A percentile compares a stretch with the other conserved stretches of the same genome.
Evolutionary conservation across 1,140 invertebrate genomes (phyloP).

Genomic region (Hycleus cichorii): DNA sequence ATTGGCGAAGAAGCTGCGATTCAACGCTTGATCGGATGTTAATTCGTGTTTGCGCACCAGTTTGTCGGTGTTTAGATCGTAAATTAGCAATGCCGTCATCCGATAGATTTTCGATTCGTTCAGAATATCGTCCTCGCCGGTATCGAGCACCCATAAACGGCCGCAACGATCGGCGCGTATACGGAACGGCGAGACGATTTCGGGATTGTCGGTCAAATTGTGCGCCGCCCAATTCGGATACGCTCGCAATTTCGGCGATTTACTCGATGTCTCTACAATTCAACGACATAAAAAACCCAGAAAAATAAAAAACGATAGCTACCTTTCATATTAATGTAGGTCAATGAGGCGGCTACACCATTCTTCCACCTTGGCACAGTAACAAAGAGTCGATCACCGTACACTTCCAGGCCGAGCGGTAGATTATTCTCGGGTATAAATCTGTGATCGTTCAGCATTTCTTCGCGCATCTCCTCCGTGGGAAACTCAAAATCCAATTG

Average conservation of each 20-base stretch:
- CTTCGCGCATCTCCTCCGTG: slow-evolving; percentile 45
- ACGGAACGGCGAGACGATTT: slow-evolving; percentile 67
- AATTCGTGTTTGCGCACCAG: slow-evolving; percentile 55
- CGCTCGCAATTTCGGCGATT: slow-evolving; percentile 59
- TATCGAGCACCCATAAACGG: slow-evolving; percentile 69
- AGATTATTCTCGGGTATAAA: slow-evolving; percentile 62
- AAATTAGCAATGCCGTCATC: slow-evolving; percentile 58
- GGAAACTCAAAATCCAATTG: slow-evolving; percentile 61
- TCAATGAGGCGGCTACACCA: slow-evolving; percentile 65
- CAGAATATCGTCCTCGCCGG: slow-evolving; percentile 46
- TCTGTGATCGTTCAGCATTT: slow-evolving; percentile 46
- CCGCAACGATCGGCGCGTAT: slow-evolving; percentile 64
- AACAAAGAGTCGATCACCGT: slow-evolving; percentile 55
- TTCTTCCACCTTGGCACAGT: slow-evolving; percentile 65
- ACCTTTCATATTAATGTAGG: slow-evolving; percentile 65
- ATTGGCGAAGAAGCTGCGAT: slow-evolving; percentile 64
- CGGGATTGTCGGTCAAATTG: slow-evolving; percentile 43
- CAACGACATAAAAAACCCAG: neutral
- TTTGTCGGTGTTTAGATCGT: slow-evolving; percentile 64
- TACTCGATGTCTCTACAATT: slow-evolving; percentile 51
- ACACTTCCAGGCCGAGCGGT: slow-evolving; percentile 61
- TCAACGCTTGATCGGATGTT: slow-evolving; percentile 53
- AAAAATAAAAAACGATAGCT: slow-evolving; percentile 19
- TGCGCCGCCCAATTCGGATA: slow-evolving; percentile 71
- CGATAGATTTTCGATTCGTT: slow-evolving; percentile 24